Percentiles rank a stretch among this genome's conserved stretches.
These are phyloP conservation scores for Bombyx huttoni DNA, from an alignment of 2,888 invertebrate genomes.

Conservation along the genomic window DNA sequence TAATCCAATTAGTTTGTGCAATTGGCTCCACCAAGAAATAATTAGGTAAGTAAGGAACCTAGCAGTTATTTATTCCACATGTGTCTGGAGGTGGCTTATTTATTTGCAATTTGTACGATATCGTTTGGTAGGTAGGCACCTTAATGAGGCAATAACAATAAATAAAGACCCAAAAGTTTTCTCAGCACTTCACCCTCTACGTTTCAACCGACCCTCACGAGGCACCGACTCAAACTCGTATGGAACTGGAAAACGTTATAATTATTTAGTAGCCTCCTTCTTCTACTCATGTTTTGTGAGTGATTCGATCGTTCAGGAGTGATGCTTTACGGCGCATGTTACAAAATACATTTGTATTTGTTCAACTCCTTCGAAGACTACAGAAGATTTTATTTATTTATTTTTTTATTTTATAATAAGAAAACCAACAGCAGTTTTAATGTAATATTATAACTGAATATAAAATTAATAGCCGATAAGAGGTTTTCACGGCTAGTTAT, in stretches of 20 bases:
- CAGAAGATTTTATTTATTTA: no score
- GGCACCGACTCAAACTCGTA: slow-evolving; percentile 52
- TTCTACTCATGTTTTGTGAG: slow-evolving; percentile 21
- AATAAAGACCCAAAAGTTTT: slow-evolving; percentile 72
- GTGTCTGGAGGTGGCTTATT: slow-evolving; percentile 52
- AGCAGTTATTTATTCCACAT: slow-evolving; percentile 44
- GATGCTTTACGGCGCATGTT: slow-evolving; percentile 6
- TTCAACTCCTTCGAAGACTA: no score
- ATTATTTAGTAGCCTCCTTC: slow-evolving; percentile 35
- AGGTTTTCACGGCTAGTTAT: no score
- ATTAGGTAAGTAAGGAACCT: slow-evolving; percentile 30
- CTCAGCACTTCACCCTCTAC: slow-evolving; percentile 50
- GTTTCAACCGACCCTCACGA: slow-evolving; percentile 51
- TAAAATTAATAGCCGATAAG: no score
- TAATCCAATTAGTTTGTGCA: slow-evolving; percentile 1
- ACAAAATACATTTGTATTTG: neutral
- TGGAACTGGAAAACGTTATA: slow-evolving; percentile 47
- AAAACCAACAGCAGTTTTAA: no score
- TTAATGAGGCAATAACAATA: slow-evolving; percentile 73
- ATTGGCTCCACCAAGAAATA: slow-evolving; percentile 11
- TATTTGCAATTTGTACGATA: slow-evolving; percentile 70
- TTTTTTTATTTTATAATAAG: no score
- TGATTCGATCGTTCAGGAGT: slow-evolving; percentile 26
- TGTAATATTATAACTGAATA: no score
- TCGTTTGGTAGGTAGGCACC: slow-evolving; percentile 65